Evolutionary conservation across 2,888 invertebrate genomes (phyloP), one percentile per base, ranked within the genome.

Genomic region (Aromia moschata): DNA sequence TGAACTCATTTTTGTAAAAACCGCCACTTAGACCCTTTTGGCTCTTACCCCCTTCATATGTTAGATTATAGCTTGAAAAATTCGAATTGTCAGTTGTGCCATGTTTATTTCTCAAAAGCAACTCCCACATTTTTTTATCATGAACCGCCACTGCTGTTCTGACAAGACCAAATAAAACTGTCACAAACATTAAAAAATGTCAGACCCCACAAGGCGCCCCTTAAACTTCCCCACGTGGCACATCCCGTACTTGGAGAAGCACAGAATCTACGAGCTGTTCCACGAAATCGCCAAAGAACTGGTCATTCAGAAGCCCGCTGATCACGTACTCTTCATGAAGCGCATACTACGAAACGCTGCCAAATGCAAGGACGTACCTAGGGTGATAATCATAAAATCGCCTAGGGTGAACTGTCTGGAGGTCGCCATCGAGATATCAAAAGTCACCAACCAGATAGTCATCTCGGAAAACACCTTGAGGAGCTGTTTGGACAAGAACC

Each of bases 241-340:
- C 70, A 74, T 87, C 47, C 86, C 89, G 0, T 88, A 88, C 69
- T 78, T 89, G 56, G 89, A 89, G 71, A 88, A 85, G 71, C 83
- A 86, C 74, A 81, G 86, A 65, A 83, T 89, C 73, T 87, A 86
- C 68, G 85, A 86, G 78, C 75, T 89, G 5, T 86, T 89, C 70
- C 84, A 88, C 78, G 88, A 89, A 71, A 80, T 89, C 71, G 78
- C 85, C 1, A 81, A 83, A 45, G 86, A 88, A 70, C 73, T 89
- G 11, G 77, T 87, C 0, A 78, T 89, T 1, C 81, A 83, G 61
- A 80, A 86, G 63, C 89, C 89, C 0, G 82, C 79, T 14, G 89
- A 89, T 71, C 89, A 88, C 69, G 74, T 89, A 16, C 81, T 84
- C 49, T 88, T 87, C 66, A 81, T 88, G 74, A 88, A 87, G 70